Conservation (phyloP, 2,888 invertebrate species). For the Tachystola acroxantha region DNA sequence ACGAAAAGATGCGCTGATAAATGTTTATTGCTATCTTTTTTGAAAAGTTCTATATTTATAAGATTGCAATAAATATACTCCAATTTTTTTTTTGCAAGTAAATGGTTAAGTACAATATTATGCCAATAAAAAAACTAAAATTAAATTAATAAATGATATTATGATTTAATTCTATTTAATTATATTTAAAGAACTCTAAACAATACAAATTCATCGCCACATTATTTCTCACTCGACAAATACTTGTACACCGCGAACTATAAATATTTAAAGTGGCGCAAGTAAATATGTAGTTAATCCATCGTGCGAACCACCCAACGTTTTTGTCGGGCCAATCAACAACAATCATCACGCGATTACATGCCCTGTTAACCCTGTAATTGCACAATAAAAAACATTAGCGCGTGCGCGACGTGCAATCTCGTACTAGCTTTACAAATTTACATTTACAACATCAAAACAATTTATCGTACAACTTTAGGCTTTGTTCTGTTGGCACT, state of each 20-base stretch:
- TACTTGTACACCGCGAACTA: neutral
- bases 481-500: slow-evolving; percentile 9
- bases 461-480: slow-evolving; percentile 8
- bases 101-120: too few species aligned
- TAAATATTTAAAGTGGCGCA: neutral
- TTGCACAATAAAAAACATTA: slow-evolving; percentile 45
- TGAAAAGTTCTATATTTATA: too few species aligned
- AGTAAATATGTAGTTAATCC: slow-evolving; percentile 16
- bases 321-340: slow-evolving; percentile 44
- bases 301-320: slow-evolving; percentile 23
- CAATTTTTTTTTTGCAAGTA: too few species aligned
- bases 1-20: too few species aligned
- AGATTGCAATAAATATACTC: too few species aligned
- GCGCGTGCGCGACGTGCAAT: slow-evolving; percentile 33
- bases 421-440: slow-evolving; percentile 22
- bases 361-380: slow-evolving; percentile 56
- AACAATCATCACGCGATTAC: slow-evolving; percentile 48
- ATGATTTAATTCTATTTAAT: too few species aligned
- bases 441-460: slow-evolving; percentile 4
- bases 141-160: too few species aligned
- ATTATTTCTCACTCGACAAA: too few species aligned
- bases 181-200: too few species aligned
- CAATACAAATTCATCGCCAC: too few species aligned
- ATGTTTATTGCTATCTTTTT: too few species aligned
- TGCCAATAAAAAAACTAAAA: too few species aligned